Evolutionary conservation across 2,797 vertebrate genomes (phyloP), one percentile per base, ranked within the genome.

Genomic region (Apogon hyalosoma): DNA sequence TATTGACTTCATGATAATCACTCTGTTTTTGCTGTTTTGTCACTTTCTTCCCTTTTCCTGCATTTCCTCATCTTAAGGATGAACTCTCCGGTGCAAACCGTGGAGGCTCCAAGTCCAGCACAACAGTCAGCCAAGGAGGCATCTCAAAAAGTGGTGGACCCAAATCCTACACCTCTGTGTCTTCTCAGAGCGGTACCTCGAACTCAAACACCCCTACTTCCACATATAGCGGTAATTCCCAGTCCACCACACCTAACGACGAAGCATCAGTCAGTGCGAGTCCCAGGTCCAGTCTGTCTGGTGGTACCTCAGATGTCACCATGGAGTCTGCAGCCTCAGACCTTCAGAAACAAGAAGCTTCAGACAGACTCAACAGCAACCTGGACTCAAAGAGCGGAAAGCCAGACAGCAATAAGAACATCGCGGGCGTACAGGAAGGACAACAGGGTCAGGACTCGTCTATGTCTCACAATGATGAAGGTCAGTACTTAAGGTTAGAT

Each of bases 61-160:
- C 9, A 59, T 21, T 15, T 43, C 16, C 11, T 18, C 14, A 7
- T 90, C 18, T 82, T 46, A 80, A 99, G 98, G 97, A 99, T 95
- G 98, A 99, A 81, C 87, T 99, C 74, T 92, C 94, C 61, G 91
- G 90, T 47, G 69, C 86, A 7, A 94, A 90, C 85, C 93, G 86
- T 15, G 71, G 88, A 65, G 91, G 91, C 62, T 93, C 94, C 71
- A 97, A 93, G 79, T 36, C 78, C 56, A 50, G 57, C 57, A 38
- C 82, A 3, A 72, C 82, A 11, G 24, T 59, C 53, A 81, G 58
- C 31, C 82, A 82, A 43, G 65, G 80, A 73, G 60, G 54, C 0
- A 36, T 61, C 11, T 84, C 85, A 12, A 88, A 63, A 73, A 55
- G 63, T 12, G 64, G 60, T 14, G 67, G 33, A 8, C 79, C 75